Evolutionary conservation across 2,113 vertebrate species (phyloP).

Genomic region (Gobio gobio): DNA sequence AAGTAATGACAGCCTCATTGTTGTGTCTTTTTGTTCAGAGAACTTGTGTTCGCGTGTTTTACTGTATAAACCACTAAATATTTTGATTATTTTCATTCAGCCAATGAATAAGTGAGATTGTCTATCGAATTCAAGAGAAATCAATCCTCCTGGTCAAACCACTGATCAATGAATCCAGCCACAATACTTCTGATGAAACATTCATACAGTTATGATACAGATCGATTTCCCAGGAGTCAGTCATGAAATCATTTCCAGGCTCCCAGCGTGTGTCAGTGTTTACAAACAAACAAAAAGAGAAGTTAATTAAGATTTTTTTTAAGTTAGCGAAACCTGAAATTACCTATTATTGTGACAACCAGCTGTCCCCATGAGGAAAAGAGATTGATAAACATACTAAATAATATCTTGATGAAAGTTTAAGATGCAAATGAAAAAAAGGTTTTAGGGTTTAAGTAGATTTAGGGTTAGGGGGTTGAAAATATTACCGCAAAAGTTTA

Average conservation of each 20-base stretch:
- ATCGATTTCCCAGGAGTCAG: conserved; percentile 5
- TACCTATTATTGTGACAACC: background rate
- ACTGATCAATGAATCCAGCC: conserved; percentile 35
- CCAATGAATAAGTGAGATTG: conserved; percentile 24
- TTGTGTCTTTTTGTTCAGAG: background rate
- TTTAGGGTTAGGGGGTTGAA: background rate
- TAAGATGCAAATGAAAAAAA: background rate
- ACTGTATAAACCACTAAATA: background rate
- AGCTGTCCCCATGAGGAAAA: background rate
- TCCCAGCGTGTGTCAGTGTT: background rate
- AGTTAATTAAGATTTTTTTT: background rate
- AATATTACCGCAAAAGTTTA: background rate
- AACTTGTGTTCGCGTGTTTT: background rate
- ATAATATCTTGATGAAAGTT: background rate
- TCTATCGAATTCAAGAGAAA: conserved; percentile 15
- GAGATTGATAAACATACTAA: background rate
- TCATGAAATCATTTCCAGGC: conserved; percentile 1
- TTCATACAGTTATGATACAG: conserved; percentile 11
- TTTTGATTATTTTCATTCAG: conserved; percentile 8
- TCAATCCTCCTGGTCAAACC: conserved; percentile 32
- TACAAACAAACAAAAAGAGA: conserved; percentile 2
- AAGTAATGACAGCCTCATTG: background rate
- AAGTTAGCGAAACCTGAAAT: background rate
- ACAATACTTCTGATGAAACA: conserved; percentile 25
- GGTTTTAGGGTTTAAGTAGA: too few species aligned